phyloP scores from a whole-genome alignment of 37 sponge, comb jelly and placozoan species.

The Trichoplax adhaerens region DNA sequence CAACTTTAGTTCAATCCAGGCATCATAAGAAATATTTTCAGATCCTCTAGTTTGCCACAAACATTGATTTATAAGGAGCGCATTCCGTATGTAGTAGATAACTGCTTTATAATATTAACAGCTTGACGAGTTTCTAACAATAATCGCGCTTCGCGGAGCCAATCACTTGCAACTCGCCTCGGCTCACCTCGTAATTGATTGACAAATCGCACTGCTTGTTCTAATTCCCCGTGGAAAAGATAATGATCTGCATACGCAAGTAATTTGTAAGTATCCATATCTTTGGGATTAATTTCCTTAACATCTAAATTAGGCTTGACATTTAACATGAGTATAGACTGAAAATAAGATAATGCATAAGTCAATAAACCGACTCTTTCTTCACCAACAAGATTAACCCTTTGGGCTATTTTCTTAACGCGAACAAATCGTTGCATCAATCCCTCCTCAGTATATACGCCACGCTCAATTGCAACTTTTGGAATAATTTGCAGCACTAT shows the following conservation, averaged over 20 bases:
- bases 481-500: slow-evolving; percentile 37
- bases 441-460: slow-evolving; percentile 33
- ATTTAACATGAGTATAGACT: slow-evolving; percentile 28
- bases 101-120: slow-evolving; percentile 16
- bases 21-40: too few relatives aligned
- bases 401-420: slow-evolving; percentile 27
- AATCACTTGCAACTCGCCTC: slow-evolving; percentile 51
- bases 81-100: too few relatives aligned
- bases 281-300: not conserved
- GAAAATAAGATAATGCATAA: slow-evolving; percentile 35
- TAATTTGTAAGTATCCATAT: slow-evolving; percentile 30
- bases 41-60: too few relatives aligned
- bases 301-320: not conserved
- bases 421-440: slow-evolving; percentile 35
- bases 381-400: slow-evolving; percentile 61
- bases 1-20: too few relatives aligned
- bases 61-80: too few relatives aligned
- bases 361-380: slow-evolving; percentile 31
- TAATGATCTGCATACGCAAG: slow-evolving; percentile 22
- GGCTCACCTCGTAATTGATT: slow-evolving; percentile 58
- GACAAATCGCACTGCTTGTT: slow-evolving; percentile 33
- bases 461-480: slow-evolving; percentile 10
- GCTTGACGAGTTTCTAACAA: slow-evolving; percentile 64
- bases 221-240: slow-evolving; percentile 33
- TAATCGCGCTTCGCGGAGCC: slow-evolving; percentile 50